A percentile compares a stretch with the other conserved stretches of the same genome.
Conservation (phyloP, 2,113 vertebrate species). For the Psilopsiagon aurifrons region DNA sequence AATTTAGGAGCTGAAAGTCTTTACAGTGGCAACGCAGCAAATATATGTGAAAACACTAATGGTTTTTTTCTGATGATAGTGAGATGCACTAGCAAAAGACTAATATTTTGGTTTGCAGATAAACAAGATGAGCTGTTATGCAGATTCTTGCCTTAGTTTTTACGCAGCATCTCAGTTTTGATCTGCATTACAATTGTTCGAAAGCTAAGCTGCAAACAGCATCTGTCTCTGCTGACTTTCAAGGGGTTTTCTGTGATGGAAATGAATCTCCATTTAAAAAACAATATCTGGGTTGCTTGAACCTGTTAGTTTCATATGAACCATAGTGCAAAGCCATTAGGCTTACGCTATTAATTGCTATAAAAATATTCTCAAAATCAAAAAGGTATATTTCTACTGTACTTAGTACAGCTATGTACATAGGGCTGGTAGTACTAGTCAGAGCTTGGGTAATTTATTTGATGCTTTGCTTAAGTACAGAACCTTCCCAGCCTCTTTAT, state of each 20-base stretch:
- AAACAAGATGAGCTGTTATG: background rate
- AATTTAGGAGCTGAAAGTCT: background rate
- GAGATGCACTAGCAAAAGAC: background rate
- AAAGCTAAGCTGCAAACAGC: background rate
- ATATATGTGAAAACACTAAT: background rate
- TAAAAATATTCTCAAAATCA: background rate
- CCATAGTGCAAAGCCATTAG: background rate
- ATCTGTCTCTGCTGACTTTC: background rate
- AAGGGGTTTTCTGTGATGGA: background rate
- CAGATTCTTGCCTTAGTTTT: background rate
- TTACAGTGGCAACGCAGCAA: background rate
- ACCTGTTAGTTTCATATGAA: background rate
- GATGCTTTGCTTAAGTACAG: background rate
- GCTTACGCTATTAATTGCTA: background rate
- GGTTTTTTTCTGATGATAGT: background rate
- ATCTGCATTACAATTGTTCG: background rate
- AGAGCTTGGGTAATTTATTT: background rate
- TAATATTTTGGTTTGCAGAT: background rate
- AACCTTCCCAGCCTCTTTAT: background rate
- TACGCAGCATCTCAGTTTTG: background rate
- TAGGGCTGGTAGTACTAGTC: background rate
- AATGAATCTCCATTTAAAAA: background rate
- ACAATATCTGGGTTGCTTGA: background rate
- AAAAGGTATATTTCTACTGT: background rate
- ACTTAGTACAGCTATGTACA: background rate